A percentile compares a stretch with the other conserved stretches of the same genome.
Evolutionary conservation across 1,140 invertebrate genomes (phyloP).

Genomic region (Meteorus sp.): DNA sequence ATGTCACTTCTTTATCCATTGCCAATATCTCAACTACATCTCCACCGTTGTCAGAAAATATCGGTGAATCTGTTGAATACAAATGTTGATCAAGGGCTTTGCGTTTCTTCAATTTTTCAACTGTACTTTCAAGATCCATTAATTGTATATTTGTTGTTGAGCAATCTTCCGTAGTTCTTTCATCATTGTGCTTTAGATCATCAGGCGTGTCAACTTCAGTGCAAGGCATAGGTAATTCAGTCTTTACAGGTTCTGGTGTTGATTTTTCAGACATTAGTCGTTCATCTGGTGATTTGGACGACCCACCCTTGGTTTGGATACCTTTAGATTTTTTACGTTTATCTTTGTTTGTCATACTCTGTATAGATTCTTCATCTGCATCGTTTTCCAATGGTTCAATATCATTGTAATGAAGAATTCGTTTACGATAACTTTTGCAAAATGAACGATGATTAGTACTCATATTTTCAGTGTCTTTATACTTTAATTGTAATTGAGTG

Average conservation of each 20-base stretch:
- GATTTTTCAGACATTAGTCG: conserved; percentile 43
- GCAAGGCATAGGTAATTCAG: conserved; percentile 22
- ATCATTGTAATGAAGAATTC: conserved; percentile 71
- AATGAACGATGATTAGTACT: conserved; percentile 62
- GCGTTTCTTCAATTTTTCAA: conserved; percentile 55
- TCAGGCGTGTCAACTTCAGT: conserved; percentile 26
- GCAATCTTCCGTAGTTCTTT: conserved; percentile 3
- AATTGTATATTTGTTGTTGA: conserved; percentile 32
- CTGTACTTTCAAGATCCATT: conserved; percentile 46
- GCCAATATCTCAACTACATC: conserved; percentile 53
- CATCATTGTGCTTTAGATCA: conserved; percentile 1
- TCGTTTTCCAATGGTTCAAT: conserved; percentile 68
- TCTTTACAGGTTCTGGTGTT: conserved; percentile 39
- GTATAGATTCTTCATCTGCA: conserved; percentile 53
- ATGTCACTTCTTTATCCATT: conserved; percentile 56
- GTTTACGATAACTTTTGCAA: conserved; percentile 66
- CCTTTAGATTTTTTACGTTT: conserved; percentile 60
- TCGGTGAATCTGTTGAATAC: conserved; percentile 23
- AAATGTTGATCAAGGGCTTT: conserved; percentile 43
- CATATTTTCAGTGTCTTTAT: conserved; percentile 57
- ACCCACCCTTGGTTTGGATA: conserved; percentile 29
- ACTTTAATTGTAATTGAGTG: conserved; percentile 69
- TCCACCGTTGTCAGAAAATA: conserved; percentile 20
- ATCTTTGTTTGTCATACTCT: conserved; percentile 52
- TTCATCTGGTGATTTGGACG: conserved; percentile 43